Evolutionary conservation across 2,888 invertebrate species (phyloP).

Genomic region (Oscheius sp.): DNA sequence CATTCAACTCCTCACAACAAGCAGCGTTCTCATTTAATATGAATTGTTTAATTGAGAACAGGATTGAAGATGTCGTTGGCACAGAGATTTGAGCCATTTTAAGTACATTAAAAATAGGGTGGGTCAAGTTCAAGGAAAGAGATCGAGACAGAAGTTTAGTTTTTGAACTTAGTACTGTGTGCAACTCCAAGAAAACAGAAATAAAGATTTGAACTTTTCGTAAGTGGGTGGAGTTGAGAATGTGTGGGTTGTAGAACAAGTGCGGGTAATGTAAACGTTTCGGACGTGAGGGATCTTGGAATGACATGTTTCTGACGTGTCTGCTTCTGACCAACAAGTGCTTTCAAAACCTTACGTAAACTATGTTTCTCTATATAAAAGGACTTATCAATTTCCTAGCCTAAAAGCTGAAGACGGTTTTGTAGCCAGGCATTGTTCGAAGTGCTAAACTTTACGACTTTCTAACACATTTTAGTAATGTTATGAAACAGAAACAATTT

Average conservation of each 20-base stretch:
- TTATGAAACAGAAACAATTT: neutral
- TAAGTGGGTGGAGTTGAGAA: slow-evolving; percentile 25
- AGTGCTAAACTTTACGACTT: no score
- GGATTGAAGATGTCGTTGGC: neutral
- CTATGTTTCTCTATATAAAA: no score
- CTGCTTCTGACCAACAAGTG: neutral
- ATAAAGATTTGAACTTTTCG: no score
- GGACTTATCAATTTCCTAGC: no score
- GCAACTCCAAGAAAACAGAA: no score
- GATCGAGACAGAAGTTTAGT: no score
- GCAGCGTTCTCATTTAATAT: slow-evolving; percentile 31
- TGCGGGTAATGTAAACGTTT: slow-evolving; percentile 25
- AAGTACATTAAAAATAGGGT: no score
- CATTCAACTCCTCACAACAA: slow-evolving; percentile 34
- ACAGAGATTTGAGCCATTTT: neutral
- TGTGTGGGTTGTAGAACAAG: slow-evolving; percentile 16
- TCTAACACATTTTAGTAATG: neutral
- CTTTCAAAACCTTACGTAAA: no score
- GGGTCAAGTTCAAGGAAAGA: no score
- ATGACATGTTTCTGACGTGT: slow-evolving; percentile 31
- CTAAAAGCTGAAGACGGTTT: no score
- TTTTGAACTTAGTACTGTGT: no score
- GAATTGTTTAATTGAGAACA: slow-evolving; percentile 26
- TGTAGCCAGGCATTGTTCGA: no score
- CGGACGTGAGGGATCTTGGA: slow-evolving; percentile 27